Evolutionary conservation across 1,140 invertebrate genomes (phyloP).

Genomic region (Micrasema longulum): DNA sequence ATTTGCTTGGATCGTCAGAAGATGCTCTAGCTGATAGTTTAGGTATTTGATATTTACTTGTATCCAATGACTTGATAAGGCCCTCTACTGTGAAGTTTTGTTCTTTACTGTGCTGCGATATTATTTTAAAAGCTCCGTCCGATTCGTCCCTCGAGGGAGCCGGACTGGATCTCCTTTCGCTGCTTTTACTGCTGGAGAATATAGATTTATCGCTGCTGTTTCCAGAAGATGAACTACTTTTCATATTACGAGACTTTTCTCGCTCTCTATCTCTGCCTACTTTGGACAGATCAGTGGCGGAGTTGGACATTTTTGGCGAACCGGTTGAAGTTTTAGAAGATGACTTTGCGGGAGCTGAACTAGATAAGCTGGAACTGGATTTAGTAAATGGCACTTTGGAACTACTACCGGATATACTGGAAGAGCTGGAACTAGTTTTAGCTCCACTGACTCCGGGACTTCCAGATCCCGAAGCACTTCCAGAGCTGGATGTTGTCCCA

Average conservation of each 20-base stretch:
- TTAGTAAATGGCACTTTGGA: conserved; percentile 71
- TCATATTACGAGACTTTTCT: conserved; percentile 61
- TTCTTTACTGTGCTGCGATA: conserved; percentile 68
- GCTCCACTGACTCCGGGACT: conserved; percentile 59
- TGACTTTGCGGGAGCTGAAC: conserved; percentile 67
- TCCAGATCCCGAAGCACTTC: conserved; percentile 57
- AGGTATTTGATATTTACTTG: conserved; percentile 86
- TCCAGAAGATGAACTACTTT: conserved; percentile 58
- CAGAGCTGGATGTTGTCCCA: conserved; percentile 60
- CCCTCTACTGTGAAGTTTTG: conserved; percentile 76
- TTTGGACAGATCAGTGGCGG: conserved; percentile 63
- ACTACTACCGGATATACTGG: conserved; percentile 56
- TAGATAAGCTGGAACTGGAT: conserved; percentile 68
- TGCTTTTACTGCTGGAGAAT: conserved; percentile 72
- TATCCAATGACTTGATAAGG: conserved; percentile 81
- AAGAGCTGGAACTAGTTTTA: conserved; percentile 58
- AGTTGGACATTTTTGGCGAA: conserved; percentile 65
- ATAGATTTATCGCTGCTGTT: conserved; percentile 71
- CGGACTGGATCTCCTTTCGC: conserved; percentile 75
- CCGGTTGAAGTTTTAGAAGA: conserved; percentile 65
- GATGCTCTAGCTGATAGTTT: conserved; percentile 75
- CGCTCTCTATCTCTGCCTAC: conserved; percentile 62
- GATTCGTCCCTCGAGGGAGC: conserved; percentile 70
- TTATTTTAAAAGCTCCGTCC: conserved; percentile 68
- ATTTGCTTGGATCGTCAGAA: conserved; percentile 57